phyloP scores from a whole-genome alignment of 1,140 invertebrate genomes.

The Drosophila yakuba region DNA sequence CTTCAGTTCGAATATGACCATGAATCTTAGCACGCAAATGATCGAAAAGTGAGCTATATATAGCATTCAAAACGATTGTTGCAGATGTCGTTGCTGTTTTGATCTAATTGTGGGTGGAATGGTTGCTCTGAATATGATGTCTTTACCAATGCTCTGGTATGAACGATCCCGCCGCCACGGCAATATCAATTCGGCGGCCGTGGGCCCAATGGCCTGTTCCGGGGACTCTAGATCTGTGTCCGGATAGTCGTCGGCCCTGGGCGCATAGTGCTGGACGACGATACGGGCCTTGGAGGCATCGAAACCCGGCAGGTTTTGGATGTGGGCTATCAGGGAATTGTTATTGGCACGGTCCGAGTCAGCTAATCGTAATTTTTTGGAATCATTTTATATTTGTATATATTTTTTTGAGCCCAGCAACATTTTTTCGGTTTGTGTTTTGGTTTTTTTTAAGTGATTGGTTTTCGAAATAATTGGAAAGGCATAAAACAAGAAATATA shows the following conservation, averaged over 20 bases:
- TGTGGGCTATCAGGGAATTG: conserved; percentile 88
- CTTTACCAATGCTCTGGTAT: conserved; percentile 85
- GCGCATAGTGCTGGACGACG: conserved; percentile 87
- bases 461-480: conserved; percentile 68
- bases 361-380: conserved; percentile 66
- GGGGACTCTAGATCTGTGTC: conserved; percentile 71
- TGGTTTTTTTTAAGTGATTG: conserved; percentile 32
- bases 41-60: conserved; percentile 15
- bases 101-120: conserved; percentile 21
- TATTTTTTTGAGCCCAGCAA: conserved; percentile 39
- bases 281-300: conserved; percentile 88
- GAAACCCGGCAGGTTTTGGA: conserved; percentile 88
- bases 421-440: conserved; percentile 37
- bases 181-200: conserved; percentile 89
- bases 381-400: not conserved
- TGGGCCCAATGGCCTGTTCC: conserved; percentile 86
- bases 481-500: conserved; percentile 80
- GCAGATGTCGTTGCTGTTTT: conserved; percentile 14
- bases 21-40: conserved; percentile 21
- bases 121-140: conserved; percentile 41
- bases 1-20: not conserved
- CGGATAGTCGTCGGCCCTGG: conserved; percentile 84
- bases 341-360: conserved; percentile 86
- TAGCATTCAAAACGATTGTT: conserved; percentile 31
- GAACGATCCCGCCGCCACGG: conserved; percentile 90